Evolutionary conservation across 2,888 invertebrate genomes (phyloP).

Genomic region (Bombylius discolor): DNA sequence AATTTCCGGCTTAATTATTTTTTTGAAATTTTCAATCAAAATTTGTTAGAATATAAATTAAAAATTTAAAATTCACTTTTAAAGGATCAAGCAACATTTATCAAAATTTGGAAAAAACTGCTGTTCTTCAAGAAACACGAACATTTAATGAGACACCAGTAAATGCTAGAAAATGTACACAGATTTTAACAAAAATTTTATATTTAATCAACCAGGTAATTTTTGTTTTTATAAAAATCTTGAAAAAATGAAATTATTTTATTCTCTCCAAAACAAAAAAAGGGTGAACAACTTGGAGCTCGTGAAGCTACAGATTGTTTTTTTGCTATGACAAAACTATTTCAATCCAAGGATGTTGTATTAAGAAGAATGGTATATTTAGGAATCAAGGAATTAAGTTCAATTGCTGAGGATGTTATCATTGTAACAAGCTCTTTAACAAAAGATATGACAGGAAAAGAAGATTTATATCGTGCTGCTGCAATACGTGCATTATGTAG

Average conservation of each 20-base stretch:
- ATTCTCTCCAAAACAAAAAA: not conserved
- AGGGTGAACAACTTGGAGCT: slow-evolving; percentile 80
- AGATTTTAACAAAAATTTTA: slow-evolving; percentile 89
- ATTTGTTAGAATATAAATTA: too few species aligned
- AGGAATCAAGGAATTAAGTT: slow-evolving; percentile 88
- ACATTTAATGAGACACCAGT: slow-evolving; percentile 97
- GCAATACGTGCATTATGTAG: slow-evolving; percentile 95
- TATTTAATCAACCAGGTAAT: slow-evolving; percentile 82
- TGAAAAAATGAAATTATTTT: not conserved
- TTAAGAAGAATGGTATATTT: slow-evolving; percentile 91
- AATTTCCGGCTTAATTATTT: too few species aligned
- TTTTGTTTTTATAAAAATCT: not conserved
- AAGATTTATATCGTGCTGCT: slow-evolving; percentile 82
- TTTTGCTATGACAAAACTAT: slow-evolving; percentile 98
- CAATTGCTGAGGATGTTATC: slow-evolving; percentile 95
- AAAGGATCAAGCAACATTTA: slow-evolving; percentile 71
- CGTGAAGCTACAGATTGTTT: slow-evolving; percentile 98
- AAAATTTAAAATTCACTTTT: slow-evolving; percentile 14
- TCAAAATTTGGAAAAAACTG: slow-evolving; percentile 88
- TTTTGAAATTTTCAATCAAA: too few species aligned
- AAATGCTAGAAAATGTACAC: slow-evolving; percentile 91
- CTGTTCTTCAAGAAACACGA: slow-evolving; percentile 92
- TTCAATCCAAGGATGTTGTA: slow-evolving; percentile 93
- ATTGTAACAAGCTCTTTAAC: slow-evolving; percentile 96
- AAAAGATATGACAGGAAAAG: slow-evolving; percentile 96